A percentile compares a stretch with the other conserved stretches of the same genome.
Evolutionary conservation across 2,113 vertebrate species (phyloP).

Genomic region (Macrotus californicus): DNA sequence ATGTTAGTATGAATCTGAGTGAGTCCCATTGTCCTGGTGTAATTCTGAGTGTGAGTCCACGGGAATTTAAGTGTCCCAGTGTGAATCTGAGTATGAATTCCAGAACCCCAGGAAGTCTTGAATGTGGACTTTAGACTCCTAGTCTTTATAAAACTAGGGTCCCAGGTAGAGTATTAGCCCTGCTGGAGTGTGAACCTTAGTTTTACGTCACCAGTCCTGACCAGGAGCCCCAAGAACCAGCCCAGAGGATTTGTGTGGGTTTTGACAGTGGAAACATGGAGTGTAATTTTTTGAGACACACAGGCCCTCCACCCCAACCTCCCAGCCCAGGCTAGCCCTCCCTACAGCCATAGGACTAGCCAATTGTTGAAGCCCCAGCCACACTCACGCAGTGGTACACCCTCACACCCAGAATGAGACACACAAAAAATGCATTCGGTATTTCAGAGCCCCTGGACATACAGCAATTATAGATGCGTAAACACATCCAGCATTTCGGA

Average conservation of each 20-base stretch:
- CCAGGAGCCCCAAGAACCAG: neutral
- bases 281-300: neutral
- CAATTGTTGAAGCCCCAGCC: neutral
- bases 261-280: neutral
- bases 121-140: constrained; percentile 32
- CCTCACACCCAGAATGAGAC: constrained; percentile 23
- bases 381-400: neutral
- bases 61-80: neutral
- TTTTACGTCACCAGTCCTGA: neutral
- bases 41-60: neutral
- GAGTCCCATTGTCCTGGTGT: neutral
- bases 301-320: neutral
- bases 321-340: neutral
- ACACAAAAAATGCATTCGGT: constrained; percentile 17
- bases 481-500: neutral
- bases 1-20: neutral
- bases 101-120: constrained; percentile 4
- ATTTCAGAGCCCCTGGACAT: constrained; percentile 5
- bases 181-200: neutral
- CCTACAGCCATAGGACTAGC: neutral
- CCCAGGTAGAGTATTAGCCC: neutral
- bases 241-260: neutral
- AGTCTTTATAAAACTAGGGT: neutral
- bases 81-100: constrained; percentile 28
- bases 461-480: constrained; percentile 5